Conservation (phyloP, 2,888 invertebrate species). For the Biston betularia region DNA sequence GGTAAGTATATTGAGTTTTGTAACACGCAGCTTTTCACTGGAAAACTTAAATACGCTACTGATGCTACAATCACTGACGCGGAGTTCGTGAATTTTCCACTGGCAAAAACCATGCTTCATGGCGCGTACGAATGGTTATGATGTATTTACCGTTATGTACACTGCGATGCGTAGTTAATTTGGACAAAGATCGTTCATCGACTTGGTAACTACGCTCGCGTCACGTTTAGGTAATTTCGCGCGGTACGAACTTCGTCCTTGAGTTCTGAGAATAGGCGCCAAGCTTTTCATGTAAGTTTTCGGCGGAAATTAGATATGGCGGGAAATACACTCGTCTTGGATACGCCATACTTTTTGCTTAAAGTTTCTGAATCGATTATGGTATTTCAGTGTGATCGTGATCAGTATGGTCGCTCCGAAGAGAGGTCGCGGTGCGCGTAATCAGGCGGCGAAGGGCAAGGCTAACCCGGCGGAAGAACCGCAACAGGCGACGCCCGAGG, state of each 20-base stretch:
- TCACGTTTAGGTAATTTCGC: slow-evolving; percentile 58
- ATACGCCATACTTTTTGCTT: slow-evolving; percentile 52
- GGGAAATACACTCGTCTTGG: slow-evolving; percentile 57
- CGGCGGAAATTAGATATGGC: slow-evolving; percentile 62
- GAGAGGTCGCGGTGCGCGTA: slow-evolving; percentile 79
- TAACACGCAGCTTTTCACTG: background rate
- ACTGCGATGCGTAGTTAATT: slow-evolving; percentile 48
- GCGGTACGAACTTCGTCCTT: slow-evolving; percentile 68
- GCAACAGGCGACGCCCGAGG: slow-evolving; percentile 59
- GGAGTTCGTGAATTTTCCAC: slow-evolving; percentile 74
- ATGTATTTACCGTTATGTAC: slow-evolving; percentile 66
- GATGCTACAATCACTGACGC: slow-evolving; percentile 45
- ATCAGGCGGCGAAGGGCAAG: slow-evolving; percentile 72
- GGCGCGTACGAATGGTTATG: slow-evolving; percentile 68
- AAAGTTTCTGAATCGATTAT: slow-evolving; percentile 9
- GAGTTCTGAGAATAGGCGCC: slow-evolving; percentile 71
- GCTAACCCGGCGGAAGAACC: slow-evolving; percentile 64
- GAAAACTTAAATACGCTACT: slow-evolving; percentile 13
- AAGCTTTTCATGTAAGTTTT: slow-evolving; percentile 60
- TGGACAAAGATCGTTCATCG: slow-evolving; percentile 38
- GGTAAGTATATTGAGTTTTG: slow-evolving; percentile 51
- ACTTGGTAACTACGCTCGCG: slow-evolving; percentile 42
- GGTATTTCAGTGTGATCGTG: slow-evolving; percentile 42
- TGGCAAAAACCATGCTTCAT: slow-evolving; percentile 75
- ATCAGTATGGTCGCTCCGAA: slow-evolving; percentile 79